These are phyloP conservation scores for Melanotaenia pygmaea DNA, from an alignment of 2,797 vertebrate species.

Conservation along the genomic window DNA sequence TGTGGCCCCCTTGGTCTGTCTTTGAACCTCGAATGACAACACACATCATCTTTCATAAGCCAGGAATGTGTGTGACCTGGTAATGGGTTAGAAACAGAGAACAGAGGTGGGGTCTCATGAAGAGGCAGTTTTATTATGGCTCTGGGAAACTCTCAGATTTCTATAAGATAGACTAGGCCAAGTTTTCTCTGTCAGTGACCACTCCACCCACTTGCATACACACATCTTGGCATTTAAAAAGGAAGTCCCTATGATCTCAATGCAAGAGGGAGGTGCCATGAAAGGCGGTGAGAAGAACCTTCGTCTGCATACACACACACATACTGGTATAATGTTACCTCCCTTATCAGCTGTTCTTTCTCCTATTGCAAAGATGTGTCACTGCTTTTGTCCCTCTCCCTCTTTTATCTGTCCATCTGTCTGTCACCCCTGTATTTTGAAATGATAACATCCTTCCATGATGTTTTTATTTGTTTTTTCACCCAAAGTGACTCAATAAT, in stretches of 20 bases:
- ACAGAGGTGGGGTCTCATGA: slow-evolving; percentile 80
- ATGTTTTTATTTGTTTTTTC: slow-evolving; percentile 11
- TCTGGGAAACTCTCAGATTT: slow-evolving; percentile 96
- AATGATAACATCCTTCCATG: slow-evolving; percentile 81
- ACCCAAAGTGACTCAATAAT: slow-evolving; percentile 22
- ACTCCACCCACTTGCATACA: slow-evolving; percentile 85
- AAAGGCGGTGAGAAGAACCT: slow-evolving; percentile 82
- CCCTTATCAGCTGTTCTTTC: slow-evolving; percentile 95
- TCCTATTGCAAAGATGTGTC: slow-evolving; percentile 90
- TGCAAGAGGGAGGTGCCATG: slow-evolving; percentile 83
- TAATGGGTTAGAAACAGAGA: slow-evolving; percentile 63
- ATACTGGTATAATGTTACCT: slow-evolving; percentile 91
- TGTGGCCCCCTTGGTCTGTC: slow-evolving; percentile 53
- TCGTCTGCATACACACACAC: slow-evolving; percentile 66
- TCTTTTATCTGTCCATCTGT: slow-evolving; percentile 87
- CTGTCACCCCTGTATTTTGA: slow-evolving; percentile 89
- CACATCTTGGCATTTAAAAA: slow-evolving; percentile 61
- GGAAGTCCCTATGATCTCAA: slow-evolving; percentile 88
- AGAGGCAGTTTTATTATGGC: slow-evolving; percentile 94
- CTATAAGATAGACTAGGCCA: slow-evolving; percentile 92
- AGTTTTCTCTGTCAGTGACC: slow-evolving; percentile 94
- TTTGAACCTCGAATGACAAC: slow-evolving; percentile 78
- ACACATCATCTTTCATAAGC: slow-evolving; percentile 79
- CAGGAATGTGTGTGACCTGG: slow-evolving; percentile 76
- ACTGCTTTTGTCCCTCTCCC: slow-evolving; percentile 86